Conservation (phyloP, 2,888 invertebrate genomes). For the Ophion costatus region DNA sequence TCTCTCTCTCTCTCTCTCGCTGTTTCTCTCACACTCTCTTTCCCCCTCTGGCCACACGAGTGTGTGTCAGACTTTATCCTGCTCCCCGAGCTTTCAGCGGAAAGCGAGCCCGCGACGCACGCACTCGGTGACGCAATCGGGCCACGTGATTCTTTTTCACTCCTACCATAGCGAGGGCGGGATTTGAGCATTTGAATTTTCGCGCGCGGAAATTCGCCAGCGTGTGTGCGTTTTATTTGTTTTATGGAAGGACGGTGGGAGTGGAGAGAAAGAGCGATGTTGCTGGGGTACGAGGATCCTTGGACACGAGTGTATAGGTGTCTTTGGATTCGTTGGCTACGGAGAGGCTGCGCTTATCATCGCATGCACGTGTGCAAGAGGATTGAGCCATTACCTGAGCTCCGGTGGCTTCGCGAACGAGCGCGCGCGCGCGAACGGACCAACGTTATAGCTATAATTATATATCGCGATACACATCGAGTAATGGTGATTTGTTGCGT, state of each 20-base stretch:
- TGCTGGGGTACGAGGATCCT: not conserved
- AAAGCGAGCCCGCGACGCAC: conserved; percentile 24
- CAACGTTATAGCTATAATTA: conserved; percentile 82
- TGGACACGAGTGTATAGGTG: not conserved
- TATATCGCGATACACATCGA: conserved; percentile 83
- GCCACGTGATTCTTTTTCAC: conserved; percentile 57
- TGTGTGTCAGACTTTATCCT: conserved; percentile 60
- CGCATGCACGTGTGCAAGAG: conserved; percentile 79
- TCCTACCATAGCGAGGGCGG: conserved; percentile 18
- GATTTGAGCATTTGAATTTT: conserved; percentile 44
- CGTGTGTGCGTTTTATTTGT: conserved; percentile 1
- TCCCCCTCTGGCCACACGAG: conserved; percentile 35
- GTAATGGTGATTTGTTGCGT: conserved; percentile 83
- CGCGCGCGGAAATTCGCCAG: conserved; percentile 37
- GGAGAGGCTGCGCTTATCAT: conserved; percentile 76
- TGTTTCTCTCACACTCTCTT: not conserved
- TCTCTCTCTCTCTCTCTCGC: conserved; percentile 37
- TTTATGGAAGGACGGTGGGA: not conserved
- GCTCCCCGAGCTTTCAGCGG: conserved; percentile 52
- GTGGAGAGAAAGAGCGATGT: not conserved
- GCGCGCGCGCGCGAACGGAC: conserved; percentile 8
- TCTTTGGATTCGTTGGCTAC: conserved; percentile 9
- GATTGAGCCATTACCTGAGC: conserved; percentile 83
- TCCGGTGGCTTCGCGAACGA: conserved; percentile 61
- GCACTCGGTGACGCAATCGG: conserved; percentile 43